Evolutionary conservation across 2,888 invertebrate species (phyloP).

Genomic region (Hydrotaea diabolus): DNA sequence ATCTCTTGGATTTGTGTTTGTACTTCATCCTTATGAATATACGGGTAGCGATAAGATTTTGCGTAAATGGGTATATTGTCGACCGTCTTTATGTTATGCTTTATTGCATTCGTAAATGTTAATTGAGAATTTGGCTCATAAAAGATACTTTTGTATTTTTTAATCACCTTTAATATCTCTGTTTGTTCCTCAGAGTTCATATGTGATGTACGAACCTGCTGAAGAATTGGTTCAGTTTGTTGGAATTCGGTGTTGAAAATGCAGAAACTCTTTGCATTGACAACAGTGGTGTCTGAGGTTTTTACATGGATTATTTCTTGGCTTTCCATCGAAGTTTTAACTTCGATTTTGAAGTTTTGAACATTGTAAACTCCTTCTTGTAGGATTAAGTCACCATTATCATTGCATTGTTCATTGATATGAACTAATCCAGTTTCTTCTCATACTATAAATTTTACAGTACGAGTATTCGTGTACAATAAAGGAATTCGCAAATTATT

Average conservation of each 20-base stretch:
- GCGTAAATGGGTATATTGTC: background rate
- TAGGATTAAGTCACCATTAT: no score
- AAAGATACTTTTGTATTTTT: background rate
- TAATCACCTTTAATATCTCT: background rate
- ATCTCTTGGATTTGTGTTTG: constrained; percentile 44
- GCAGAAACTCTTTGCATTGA: background rate
- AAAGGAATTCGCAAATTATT: background rate
- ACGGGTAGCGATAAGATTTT: background rate
- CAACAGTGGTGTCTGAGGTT: background rate
- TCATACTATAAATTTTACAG: background rate
- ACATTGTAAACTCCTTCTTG: no score
- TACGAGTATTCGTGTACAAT: background rate
- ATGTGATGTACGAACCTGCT: background rate
- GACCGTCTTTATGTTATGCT: background rate
- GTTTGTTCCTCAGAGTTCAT: background rate
- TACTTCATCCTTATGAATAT: constrained; percentile 16
- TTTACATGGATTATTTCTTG: no score
- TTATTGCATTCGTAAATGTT: background rate
- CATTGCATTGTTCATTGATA: no score
- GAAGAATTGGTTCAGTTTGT: background rate
- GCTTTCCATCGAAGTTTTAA: no score
- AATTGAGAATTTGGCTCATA: background rate
- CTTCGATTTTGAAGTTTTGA: no score
- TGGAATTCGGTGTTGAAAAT: background rate
- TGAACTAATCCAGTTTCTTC: no score